phyloP scores from a whole-genome alignment of 2,113 vertebrate genomes.

The Pontoporia blainvillei region DNA sequence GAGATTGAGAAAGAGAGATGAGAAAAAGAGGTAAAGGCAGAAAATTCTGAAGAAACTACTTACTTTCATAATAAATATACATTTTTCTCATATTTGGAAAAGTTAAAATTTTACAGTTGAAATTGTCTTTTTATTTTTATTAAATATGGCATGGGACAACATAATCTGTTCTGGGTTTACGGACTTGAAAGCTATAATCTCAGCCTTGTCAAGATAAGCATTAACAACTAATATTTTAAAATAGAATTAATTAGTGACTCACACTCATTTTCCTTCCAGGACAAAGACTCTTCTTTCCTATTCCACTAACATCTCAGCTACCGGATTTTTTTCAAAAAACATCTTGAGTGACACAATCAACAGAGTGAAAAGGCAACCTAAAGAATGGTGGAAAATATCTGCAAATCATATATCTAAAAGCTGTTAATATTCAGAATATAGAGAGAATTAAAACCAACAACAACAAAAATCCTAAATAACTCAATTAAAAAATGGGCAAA shows the following conservation, averaged over 20 bases:
- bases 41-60: background rate
- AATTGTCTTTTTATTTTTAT: background rate
- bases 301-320: background rate
- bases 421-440: background rate
- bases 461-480: background rate
- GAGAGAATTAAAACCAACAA: background rate
- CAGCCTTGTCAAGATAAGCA: background rate
- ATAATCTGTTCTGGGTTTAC: background rate
- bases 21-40: background rate
- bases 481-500: background rate
- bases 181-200: background rate
- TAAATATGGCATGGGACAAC: background rate
- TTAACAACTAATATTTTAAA: background rate
- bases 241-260: background rate
- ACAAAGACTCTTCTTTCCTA: background rate
- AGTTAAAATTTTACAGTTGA: background rate
- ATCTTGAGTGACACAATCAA: background rate
- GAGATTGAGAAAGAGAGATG: background rate
- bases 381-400: background rate
- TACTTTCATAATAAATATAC: background rate
- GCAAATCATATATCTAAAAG: background rate
- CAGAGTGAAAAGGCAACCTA: background rate
- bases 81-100: background rate
- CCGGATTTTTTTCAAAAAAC: background rate
- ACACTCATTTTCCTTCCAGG: background rate